Percentiles rank a stretch among this genome's conserved stretches.
phyloP scores from a whole-genome alignment of 2,797 vertebrate genomes.

The Pitangus sulphuratus region DNA sequence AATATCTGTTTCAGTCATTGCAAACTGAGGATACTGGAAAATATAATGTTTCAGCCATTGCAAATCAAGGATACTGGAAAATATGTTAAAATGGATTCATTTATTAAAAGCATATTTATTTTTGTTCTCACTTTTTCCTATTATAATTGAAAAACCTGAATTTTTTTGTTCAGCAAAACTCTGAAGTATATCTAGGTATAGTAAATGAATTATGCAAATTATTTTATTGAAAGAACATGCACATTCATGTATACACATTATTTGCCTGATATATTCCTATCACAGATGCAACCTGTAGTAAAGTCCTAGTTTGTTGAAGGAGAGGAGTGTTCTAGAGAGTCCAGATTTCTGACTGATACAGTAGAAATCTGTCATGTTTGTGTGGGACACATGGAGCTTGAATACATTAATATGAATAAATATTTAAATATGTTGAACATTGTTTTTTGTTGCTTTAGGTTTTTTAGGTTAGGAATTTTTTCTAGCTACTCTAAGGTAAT shows the following conservation, averaged over 20 bases:
- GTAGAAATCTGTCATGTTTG: neutral
- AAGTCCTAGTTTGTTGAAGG: neutral
- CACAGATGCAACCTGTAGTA: neutral
- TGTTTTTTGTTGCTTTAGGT: neutral
- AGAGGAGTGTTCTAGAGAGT: neutral
- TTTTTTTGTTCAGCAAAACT: neutral
- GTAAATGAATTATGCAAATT: neutral
- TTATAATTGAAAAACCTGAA: conserved; percentile 5
- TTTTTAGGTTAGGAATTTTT: neutral
- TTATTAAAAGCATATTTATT: neutral
- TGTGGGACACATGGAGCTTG: neutral
- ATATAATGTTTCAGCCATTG: neutral
- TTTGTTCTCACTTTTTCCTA: conserved; percentile 12
- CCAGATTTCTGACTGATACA: neutral
- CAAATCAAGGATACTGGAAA: conserved; percentile 9
- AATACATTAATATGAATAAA: neutral
- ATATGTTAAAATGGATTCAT: neutral
- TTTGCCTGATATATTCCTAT: neutral
- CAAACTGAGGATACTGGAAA: conserved; percentile 17
- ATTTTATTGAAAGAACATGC: neutral
- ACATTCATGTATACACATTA: neutral
- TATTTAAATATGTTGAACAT: neutral
- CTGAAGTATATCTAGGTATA: neutral
- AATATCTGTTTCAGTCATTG: conserved; percentile 28
- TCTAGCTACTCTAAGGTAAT: neutral